Conservation (phyloP, 1,140 invertebrate genomes). For the Pogonomyrmex barbatus region DNA sequence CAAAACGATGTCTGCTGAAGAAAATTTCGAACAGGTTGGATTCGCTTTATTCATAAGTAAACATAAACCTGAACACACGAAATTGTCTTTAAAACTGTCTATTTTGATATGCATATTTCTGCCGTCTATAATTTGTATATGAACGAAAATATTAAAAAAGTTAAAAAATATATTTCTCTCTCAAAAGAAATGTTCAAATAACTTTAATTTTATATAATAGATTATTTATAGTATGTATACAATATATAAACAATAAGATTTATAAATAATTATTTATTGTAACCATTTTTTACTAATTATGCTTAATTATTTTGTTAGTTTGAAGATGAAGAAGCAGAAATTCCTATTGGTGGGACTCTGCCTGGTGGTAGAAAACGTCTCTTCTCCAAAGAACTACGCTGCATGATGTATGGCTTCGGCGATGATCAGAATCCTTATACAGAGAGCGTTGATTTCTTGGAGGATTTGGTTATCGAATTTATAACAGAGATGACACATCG, state of each 20-base stretch:
- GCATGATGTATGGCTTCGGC: conserved; percentile 99
- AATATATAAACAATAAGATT: background rate
- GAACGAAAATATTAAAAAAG: background rate
- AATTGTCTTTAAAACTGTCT: background rate
- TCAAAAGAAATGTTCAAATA: background rate
- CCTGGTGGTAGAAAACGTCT: conserved; percentile 92
- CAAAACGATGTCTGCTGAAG: conserved; percentile 75
- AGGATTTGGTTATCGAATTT: conserved; percentile 99
- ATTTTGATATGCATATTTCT: background rate
- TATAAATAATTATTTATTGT: conserved; percentile 19
- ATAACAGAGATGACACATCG: conserved; percentile 97
- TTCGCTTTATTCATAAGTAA: background rate
- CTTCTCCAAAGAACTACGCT: conserved; percentile 96
- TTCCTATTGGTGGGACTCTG: conserved; percentile 88
- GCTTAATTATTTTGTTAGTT: conserved; percentile 76
- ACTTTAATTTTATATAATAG: background rate
- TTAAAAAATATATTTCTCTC: background rate
- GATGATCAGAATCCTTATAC: conserved; percentile 99
- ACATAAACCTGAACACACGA: background rate
- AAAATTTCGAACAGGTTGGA: conserved; percentile 77
- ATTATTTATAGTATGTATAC: background rate
- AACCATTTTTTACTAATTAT: background rate
- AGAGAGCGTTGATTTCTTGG: conserved; percentile 98
- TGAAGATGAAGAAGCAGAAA: conserved; percentile 90
- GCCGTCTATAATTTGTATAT: background rate